Base-by-base conservation (phyloP, 1,140 invertebrate species). In the Atta cephalotes region DNA sequence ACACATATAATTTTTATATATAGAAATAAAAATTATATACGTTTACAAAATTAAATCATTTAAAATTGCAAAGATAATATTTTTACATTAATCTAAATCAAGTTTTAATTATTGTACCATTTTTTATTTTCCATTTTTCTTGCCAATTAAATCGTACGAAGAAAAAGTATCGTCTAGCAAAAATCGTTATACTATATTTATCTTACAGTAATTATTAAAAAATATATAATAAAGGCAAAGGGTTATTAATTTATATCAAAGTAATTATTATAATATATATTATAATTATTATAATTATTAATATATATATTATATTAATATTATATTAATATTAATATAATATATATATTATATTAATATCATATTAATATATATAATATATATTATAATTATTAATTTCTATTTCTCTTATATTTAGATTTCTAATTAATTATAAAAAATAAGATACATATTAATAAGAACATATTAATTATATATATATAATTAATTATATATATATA, bases 311-410 rank as follows among this genome's bases (percentile, higher is more conserved):
- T n/a, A n/a, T n/a, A n/a, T n/a, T n/a, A n/a, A n/a, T n/a, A n/a
- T n/a, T n/a, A n/a, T n/a, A n/a, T n/a, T n/a, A n/a, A n/a, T n/a
- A n/a, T n/a, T n/a, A n/a, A n/a, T n/a, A n/a, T n/a, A n/a, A n/a
- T n/a, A n/a, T n/a, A n/a, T n/a, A n/a, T n/a, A n/a, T n/a, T n/a
- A n/a, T n/a, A n/a, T n/a, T n/a, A n/a, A n/a, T n/a, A n/a, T n/a
- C n/a, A n/a, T n/a, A n/a, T n/a, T n/a, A n/a, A n/a, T n/a, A n/a
- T n/a, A n/a, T n/a, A n/a, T n/a, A n/a, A n/a, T n/a, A n/a, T n/a
- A n/a, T n/a, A n/a, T n/a, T n/a, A n/a, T n/a, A n/a, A n/a, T n/a
- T 25, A 62, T 62, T 45, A 77, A 45, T 62, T 77, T 28, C 3
- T 25, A 60, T 1, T 45, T 77, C 16, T 77, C 31, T 62, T 58